These are phyloP conservation scores for Eudyptes chrysolophus DNA, from an alignment of 2,113 vertebrate genomes.

Conservation along the genomic window DNA sequence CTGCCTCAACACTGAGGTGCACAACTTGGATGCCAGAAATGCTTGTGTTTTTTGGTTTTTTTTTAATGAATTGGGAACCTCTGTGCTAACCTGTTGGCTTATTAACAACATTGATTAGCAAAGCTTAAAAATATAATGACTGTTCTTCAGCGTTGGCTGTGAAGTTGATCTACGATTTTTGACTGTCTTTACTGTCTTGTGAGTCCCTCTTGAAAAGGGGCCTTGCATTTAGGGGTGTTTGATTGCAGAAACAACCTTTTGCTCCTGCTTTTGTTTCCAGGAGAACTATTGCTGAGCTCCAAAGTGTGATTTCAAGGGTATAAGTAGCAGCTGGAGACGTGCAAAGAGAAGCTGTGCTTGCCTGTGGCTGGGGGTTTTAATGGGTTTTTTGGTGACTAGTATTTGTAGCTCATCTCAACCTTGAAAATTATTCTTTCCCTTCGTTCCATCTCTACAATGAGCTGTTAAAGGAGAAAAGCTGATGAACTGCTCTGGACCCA, in stretches of 20 bases:
- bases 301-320: not conserved
- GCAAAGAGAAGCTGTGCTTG: not conserved
- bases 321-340: not conserved
- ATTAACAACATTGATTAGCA: not conserved
- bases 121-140: not conserved
- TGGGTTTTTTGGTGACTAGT: not conserved
- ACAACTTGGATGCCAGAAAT: not conserved
- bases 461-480: not conserved
- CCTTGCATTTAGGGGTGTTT: not conserved
- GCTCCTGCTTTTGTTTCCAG: not conserved
- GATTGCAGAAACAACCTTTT: not conserved
- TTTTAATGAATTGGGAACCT: not conserved
- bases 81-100: not conserved
- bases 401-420: not conserved
- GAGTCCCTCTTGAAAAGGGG: not conserved
- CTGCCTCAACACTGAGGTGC: not conserved
- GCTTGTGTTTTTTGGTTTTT: not conserved
- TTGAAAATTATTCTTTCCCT: not conserved
- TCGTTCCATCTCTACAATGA: not conserved
- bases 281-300: not conserved
- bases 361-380: not conserved
- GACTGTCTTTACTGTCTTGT: not conserved
- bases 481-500: not conserved
- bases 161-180: not conserved
- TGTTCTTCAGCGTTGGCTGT: not conserved